Conservation (phyloP, 1,140 invertebrate species). For the Capitella teleta region DNA sequence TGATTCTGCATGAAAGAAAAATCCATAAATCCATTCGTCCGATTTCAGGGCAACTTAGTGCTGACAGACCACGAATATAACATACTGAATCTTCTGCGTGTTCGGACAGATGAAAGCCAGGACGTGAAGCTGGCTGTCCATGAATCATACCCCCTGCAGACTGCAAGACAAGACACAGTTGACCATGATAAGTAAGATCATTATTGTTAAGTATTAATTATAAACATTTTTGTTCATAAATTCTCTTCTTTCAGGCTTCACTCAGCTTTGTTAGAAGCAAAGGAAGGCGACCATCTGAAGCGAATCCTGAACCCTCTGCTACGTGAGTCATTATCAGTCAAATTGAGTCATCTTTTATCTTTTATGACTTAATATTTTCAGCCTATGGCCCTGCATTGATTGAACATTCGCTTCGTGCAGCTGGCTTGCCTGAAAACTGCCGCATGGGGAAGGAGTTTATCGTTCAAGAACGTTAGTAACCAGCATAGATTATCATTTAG, state of each 20-base stretch:
- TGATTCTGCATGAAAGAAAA: no score
- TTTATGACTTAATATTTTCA: constrained; percentile 16
- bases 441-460: constrained; percentile 56
- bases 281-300: constrained; percentile 66
- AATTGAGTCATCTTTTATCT: no score
- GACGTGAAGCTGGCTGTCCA: constrained; percentile 81
- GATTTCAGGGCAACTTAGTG: constrained; percentile 80
- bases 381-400: constrained; percentile 76
- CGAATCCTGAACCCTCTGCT: constrained; percentile 72
- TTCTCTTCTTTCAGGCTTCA: constrained; percentile 36
- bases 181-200: no score
- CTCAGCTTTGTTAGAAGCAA: constrained; percentile 54
- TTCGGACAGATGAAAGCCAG: constrained; percentile 77
- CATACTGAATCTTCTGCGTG: constrained; percentile 86
- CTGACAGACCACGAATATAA: constrained; percentile 82
- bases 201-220: no score
- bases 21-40: no score
- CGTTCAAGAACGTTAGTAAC: constrained; percentile 39
- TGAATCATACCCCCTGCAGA: constrained; percentile 76
- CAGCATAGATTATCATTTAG: background rate
- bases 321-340: no score
- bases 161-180: constrained; percentile 52
- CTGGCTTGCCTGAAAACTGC: constrained; percentile 53
- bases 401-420: constrained; percentile 69
- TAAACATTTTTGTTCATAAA: no score